Evolutionary conservation across 2,113 vertebrate genomes (phyloP).

Genomic region (Daboia siamensis): DNA sequence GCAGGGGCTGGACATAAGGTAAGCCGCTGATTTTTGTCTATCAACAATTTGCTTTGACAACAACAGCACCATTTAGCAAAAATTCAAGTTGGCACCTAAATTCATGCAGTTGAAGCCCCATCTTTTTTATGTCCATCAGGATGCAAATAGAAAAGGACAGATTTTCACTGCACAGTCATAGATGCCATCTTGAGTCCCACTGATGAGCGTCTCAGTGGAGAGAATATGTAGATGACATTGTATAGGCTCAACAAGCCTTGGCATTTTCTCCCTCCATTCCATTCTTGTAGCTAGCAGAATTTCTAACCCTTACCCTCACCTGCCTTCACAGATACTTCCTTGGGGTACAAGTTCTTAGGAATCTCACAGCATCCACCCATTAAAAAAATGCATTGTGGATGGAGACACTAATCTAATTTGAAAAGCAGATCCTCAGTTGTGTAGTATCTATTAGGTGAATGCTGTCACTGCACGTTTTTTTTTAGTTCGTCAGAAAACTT

Average conservation of each 20-base stretch:
- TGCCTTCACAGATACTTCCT: background rate
- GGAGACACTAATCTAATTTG: background rate
- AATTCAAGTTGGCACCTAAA: background rate
- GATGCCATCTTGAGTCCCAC: background rate
- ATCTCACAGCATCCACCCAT: too few species aligned
- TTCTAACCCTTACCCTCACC: background rate
- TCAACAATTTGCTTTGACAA: background rate
- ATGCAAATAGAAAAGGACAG: too few species aligned
- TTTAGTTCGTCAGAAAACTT: too few species aligned
- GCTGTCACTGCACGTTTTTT: too few species aligned
- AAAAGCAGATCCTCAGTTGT: background rate
- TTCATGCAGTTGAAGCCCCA: background rate
- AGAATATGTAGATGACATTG: background rate
- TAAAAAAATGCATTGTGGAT: background rate
- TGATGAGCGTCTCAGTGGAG: background rate
- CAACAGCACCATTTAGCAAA: background rate
- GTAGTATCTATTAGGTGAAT: background rate
- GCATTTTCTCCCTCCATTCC: background rate
- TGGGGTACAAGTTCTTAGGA: too few species aligned
- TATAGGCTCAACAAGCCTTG: background rate
- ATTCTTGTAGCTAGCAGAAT: background rate
- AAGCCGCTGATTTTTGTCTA: background rate
- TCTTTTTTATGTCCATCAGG: background rate
- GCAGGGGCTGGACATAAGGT: constrained; percentile 50
- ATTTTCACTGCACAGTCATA: background rate